Base-by-base conservation (phyloP, 92 coral and sea anemone genomes). In the Meandrina meandrites region DNA sequence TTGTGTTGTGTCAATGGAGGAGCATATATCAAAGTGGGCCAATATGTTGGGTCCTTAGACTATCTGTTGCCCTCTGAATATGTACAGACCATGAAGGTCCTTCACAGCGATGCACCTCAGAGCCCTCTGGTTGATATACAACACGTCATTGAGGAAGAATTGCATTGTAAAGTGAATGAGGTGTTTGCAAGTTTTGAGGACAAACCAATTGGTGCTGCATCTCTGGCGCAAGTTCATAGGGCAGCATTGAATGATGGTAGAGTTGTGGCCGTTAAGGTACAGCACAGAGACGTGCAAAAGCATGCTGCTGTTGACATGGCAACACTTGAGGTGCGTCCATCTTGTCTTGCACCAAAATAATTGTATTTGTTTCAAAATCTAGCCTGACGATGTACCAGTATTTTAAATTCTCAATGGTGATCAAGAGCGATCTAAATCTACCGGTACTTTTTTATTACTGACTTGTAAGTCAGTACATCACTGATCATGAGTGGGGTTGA, bases 171-270 rank as follows among this genome's bases (percentile, higher is more conserved):
- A 86, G 92, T 95, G 27, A 88, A 68, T 22, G 73, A 97, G 27
- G 68, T 95, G 53, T 97, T 97, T 91, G 78, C 79, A 14, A 81
- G 90, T 53, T 97, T 97, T 92, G 98, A 97, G 32, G 76, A 79
- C 3, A 90, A 80, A 7, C 98, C 99, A 27, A 83, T 97, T 32
- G 99, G 99, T 15, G 89, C 97, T 48, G 99, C 99, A 6, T 97
- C 99, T 31, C 89, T 97, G 40, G 99, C 99, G 16, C 99, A 97
- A 84, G 99, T 97, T 22, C 99, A 97, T 85, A 95, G 92, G 87
- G 99, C 99, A 34, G 88, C 91, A 30, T 54, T 95, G 79, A 91
- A 92, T 79, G 98, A 97, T 92, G 99, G 99, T 9, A 88, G 88
- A 51, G 81, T 87, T 73, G 99, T 97, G 14, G 99, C 99, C 45